Base-by-base conservation (phyloP, 23 tunicate genomes). In the Styela plicata region DNA sequence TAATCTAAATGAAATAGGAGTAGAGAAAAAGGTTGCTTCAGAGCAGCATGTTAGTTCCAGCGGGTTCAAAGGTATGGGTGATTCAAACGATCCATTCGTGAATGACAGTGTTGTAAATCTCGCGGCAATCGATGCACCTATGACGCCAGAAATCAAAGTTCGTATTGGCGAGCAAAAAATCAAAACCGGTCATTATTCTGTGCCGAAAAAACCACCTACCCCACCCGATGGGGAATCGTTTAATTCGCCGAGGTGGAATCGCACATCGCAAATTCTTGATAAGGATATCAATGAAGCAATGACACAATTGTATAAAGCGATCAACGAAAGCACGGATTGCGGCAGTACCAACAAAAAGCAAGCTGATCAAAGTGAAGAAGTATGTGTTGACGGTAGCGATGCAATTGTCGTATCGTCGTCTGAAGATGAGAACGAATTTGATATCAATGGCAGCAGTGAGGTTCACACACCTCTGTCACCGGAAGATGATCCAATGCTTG, bases 141-240 rank as follows among this genome's bases (percentile, higher is more conserved):
- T 53, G 66, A 44, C 81, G 24, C 81, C 81, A 20, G 81, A 76
- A 21, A 44, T 76, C 19, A 76, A 76, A 21, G 81, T 57, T 27
- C 25, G 53, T 19, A 25, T 85, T 33, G 98, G 70, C 28, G 71
- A 79, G 83, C 63, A 85, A 30, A 81, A 89, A 86, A 93, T 93
- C 69, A 52, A 76, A 52, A 77, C 78, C 66, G 98, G 98, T 1
- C 90, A 89, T 70, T 93, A 93, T 36, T 80, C 98, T 10, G 98
- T 85, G 2, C 98, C 98, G 3, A 74, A 79, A n/a, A 80, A 84
- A 34, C 97, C 89, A 31, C 98, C 98, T 2, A 71, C 37, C 31
- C 89, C 84, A 17, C 86, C 96, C 2, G 77, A 71, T 17, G 77
- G 77, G 35, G 30, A 71, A 13, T 52, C 53, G 7, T 26, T 33